Evolutionary conservation across 2,888 invertebrate genomes (phyloP).

Genomic region (Choristoneura rosaceana): DNA sequence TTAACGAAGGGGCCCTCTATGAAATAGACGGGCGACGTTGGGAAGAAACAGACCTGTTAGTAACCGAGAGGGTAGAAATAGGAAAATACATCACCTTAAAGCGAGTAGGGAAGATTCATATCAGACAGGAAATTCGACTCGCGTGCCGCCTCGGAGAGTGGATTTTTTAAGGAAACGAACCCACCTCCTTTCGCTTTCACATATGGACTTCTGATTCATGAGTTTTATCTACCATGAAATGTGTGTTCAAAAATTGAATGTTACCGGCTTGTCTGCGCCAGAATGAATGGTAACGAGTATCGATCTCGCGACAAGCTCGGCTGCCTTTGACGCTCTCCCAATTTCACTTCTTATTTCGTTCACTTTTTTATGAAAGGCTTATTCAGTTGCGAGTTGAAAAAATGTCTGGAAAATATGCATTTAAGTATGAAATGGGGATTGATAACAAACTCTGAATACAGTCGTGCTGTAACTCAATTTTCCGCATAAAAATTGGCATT

Average conservation of each 20-base stretch:
- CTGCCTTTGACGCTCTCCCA: conserved; percentile 28
- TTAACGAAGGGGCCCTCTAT: conserved; percentile 72
- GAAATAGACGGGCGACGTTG: conserved; percentile 63
- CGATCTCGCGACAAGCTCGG: conserved; percentile 46
- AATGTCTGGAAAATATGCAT: conserved; percentile 64
- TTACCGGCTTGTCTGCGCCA: conserved; percentile 66
- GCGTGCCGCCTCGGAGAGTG: conserved; percentile 71
- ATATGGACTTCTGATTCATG: conserved; percentile 83
- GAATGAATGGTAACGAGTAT: conserved; percentile 68
- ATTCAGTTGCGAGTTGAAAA: conserved; percentile 51
- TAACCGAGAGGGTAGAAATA: conserved; percentile 74
- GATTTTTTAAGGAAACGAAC: conserved; percentile 77
- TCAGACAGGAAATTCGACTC: conserved; percentile 83
- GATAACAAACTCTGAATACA: conserved; percentile 62
- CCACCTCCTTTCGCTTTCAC: conserved; percentile 74
- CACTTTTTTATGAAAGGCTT: conserved; percentile 33
- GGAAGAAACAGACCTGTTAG: conserved; percentile 61
- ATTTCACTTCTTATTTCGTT: conserved; percentile 36
- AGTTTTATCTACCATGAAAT: conserved; percentile 83
- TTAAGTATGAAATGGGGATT: conserved; percentile 63
- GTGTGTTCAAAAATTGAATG: conserved; percentile 79
- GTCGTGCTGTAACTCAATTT: conserved; percentile 79
- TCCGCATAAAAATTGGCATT: conserved; percentile 81
- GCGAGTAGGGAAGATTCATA: conserved; percentile 84
- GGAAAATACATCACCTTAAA: conserved; percentile 85